Conservation (phyloP, 2,113 vertebrate genomes). For the Heloderma charlesbogerti region DNA sequence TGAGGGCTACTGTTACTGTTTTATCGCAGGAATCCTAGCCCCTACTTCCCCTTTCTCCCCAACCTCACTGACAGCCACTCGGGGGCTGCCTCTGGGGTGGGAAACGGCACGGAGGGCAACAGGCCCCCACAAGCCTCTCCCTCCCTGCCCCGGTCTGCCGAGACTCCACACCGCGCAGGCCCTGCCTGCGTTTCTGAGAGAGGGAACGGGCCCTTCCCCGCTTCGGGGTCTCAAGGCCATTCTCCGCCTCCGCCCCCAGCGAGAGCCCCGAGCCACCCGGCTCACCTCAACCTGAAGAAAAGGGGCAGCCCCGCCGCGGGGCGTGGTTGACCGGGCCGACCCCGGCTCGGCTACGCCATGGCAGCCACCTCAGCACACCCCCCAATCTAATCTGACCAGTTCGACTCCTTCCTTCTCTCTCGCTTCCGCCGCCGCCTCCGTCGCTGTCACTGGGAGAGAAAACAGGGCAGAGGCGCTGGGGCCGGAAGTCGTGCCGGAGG, state of each 20-base stretch:
- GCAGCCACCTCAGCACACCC: background rate
- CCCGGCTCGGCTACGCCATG: conserved; percentile 57
- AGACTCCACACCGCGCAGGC: background rate
- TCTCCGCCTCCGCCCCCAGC: too few species aligned
- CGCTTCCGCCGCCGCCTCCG: background rate
- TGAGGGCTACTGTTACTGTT: too few species aligned
- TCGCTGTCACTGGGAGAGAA: conserved; percentile 37
- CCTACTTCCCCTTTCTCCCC: background rate
- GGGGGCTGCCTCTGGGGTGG: background rate
- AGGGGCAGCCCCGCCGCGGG: conserved; percentile 28
- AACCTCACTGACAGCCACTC: background rate
- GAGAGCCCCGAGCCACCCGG: background rate
- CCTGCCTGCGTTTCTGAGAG: background rate
- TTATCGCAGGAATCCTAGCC: background rate
- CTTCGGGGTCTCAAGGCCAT: background rate
- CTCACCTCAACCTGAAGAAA: conserved; percentile 67
- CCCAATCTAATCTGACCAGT: background rate
- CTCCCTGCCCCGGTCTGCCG: background rate
- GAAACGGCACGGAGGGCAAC: too few species aligned
- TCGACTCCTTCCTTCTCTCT: background rate
- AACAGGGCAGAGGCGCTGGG: conserved; percentile 26
- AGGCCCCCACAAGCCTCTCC: background rate
- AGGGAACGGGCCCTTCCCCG: background rate
- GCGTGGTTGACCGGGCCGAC: conserved; percentile 2
- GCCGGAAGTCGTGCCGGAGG: conserved; percentile 37